Evolutionary conservation across 2,797 vertebrate genomes (phyloP), one percentile per base, ranked within the genome.

Genomic region (Epinephelus malabaricus): DNA sequence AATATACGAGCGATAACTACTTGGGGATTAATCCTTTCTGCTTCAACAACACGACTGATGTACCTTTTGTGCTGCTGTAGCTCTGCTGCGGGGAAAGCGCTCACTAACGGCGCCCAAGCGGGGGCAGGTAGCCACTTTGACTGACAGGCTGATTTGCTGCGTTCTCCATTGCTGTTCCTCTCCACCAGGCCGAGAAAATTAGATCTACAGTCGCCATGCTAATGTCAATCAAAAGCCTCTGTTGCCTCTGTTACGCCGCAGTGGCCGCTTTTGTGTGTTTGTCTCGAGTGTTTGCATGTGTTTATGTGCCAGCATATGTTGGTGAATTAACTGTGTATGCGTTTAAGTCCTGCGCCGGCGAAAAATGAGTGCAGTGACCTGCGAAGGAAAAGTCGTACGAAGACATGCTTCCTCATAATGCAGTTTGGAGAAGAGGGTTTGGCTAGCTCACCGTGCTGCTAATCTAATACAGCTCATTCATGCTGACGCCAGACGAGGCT

Each of bases 181-280:
- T 93, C 94, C 92, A 94, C 69, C 94, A 94, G 86, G 56, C 92
- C 47, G 83, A 80, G 89, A 89, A 94, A 95, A 94, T 95, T 93
- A 94, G 89, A 94, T 92, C 88, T 92, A 89, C 88, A 93, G 90
- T 86, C 69, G 53, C 73, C 8, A 58, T 43, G 78, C 85, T 92
- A 85, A 91, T 93, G 94, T 88, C 94, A 93, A 90, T 94, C 92
- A 94, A 83, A 88, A 23, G 23, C 79, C 56, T 89, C 71, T 73
- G 74, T 72, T 63, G 64, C 77, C 62, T 79, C 78, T 45, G 63
- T 89, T 89, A 72, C 72, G 69, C 54, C 4, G 13, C 73, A n/a
- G 55, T 2, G 46, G 78, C 67, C 75, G 62, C 60, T 70, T 89
- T 70, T 81, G 77, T 86, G 76, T 59, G 10, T 10, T 65, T 58